Conservation (phyloP, 2,113 vertebrate species). For the Picathartes gymnocephalus region DNA sequence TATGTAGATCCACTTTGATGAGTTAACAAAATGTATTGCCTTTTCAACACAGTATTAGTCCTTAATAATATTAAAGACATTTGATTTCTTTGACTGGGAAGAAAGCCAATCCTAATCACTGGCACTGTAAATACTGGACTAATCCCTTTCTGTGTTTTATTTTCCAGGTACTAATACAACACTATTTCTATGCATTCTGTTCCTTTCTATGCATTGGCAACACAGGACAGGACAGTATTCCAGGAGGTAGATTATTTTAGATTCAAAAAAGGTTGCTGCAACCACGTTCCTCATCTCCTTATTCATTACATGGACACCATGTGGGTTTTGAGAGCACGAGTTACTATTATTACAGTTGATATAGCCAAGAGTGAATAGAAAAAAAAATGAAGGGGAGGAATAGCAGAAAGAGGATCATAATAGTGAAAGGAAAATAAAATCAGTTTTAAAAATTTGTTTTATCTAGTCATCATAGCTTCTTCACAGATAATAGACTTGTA, state of each 20-base stretch:
- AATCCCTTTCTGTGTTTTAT: neutral
- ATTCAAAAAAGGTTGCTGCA: neutral
- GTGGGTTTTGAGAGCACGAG: neutral
- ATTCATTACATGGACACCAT: neutral
- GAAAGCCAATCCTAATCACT: neutral
- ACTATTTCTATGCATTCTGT: neutral
- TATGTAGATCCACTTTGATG: neutral
- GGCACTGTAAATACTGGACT: neutral
- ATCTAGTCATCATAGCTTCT: neutral
- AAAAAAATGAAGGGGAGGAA: neutral
- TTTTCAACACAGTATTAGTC: neutral
- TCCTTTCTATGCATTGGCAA: neutral
- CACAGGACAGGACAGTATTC: neutral
- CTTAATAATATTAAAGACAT: neutral
- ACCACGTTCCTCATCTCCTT: neutral
- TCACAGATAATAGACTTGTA: neutral
- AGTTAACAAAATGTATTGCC: neutral
- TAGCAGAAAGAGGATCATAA: neutral
- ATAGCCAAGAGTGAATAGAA: neutral
- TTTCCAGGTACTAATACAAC: neutral
- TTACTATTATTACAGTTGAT: neutral
- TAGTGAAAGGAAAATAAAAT: neutral
- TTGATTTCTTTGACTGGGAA: constrained; percentile 9
- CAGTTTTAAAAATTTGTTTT: neutral
- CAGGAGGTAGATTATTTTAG: neutral